Percentiles rank a stretch among this genome's conserved stretches.
phyloP scores from a whole-genome alignment of 2,113 vertebrate species.

The Callithrix jacchus region DNA sequence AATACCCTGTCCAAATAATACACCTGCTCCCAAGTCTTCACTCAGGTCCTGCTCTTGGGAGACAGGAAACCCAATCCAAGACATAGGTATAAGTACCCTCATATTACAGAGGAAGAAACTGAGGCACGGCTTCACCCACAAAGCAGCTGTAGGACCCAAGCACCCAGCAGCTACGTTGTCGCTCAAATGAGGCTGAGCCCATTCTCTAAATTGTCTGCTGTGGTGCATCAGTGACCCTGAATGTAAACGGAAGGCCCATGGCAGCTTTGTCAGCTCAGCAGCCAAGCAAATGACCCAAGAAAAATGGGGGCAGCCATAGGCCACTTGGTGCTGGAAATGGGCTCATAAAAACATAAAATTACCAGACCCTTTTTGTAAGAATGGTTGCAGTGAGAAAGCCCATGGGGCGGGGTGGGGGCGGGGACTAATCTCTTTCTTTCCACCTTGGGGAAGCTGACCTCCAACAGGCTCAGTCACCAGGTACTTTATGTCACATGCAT shows the following conservation, averaged over 20 bases:
- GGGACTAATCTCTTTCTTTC: not conserved
- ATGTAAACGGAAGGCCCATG: accelerated
- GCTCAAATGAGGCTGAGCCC: not conserved
- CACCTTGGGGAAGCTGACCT: not conserved
- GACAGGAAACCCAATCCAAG: not conserved
- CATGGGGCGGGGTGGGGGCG: accelerated
- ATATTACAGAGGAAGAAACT: not conserved
- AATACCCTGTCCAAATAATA: not conserved
- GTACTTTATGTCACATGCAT: not conserved
- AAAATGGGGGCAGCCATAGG: not conserved
- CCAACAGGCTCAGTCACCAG: too few relatives aligned
- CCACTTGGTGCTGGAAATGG: not conserved
- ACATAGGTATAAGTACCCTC: not conserved
- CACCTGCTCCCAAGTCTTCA: not conserved
- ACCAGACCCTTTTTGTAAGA: not conserved
- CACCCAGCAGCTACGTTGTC: accelerated
- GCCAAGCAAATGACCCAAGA: not conserved
- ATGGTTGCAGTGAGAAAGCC: not conserved
- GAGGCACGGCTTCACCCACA: not conserved
- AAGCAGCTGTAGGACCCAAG: not conserved
- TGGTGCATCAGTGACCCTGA: not conserved
- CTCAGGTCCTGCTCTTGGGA: not conserved
- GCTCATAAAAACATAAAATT: not conserved
- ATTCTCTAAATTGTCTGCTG: accelerated
- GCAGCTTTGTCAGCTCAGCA: not conserved